phyloP scores from a whole-genome alignment of 2,888 invertebrate species.

The Aspidapion aeneum region DNA sequence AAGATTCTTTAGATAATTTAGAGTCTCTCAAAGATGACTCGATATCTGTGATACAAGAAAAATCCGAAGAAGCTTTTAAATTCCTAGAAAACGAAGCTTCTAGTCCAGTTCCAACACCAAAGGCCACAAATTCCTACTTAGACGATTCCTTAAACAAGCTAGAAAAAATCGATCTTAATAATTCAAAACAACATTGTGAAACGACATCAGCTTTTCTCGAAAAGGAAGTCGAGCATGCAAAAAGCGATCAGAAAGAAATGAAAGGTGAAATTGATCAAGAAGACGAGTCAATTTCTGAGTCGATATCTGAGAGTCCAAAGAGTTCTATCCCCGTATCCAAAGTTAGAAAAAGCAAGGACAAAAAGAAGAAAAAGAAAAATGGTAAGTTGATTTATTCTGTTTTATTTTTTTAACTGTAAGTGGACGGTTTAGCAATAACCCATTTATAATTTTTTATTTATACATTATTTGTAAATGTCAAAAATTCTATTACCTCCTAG shows the following conservation, averaged over 20 bases:
- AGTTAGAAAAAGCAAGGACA: slow-evolving; percentile 36
- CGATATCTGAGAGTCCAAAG: slow-evolving; percentile 27
- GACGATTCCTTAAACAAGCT: not conserved
- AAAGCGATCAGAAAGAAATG: slow-evolving; percentile 1
- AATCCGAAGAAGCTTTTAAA: slow-evolving; percentile 46
- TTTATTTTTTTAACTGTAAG: too few species aligned
- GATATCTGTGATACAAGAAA: slow-evolving; percentile 40
- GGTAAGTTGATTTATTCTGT: slow-evolving; percentile 8
- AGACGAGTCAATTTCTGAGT: slow-evolving; percentile 22
- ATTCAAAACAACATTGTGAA: slow-evolving; percentile 7
- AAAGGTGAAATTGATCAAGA: slow-evolving; percentile 3
- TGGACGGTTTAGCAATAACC: too few species aligned
- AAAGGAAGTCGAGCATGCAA: slow-evolving; percentile 27
- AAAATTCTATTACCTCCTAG: too few species aligned
- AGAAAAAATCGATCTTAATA: slow-evolving; percentile 1
- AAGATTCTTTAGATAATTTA: slow-evolving; percentile 45
- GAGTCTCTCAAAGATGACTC: slow-evolving; percentile 44
- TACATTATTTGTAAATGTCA: too few species aligned
- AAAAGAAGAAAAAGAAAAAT: slow-evolving; percentile 26
- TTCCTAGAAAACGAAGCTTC: slow-evolving; percentile 46
- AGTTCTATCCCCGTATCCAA: slow-evolving; percentile 43
- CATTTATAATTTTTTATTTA: too few species aligned
- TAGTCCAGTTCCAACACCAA: slow-evolving; percentile 26
- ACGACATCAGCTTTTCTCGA: slow-evolving; percentile 27
- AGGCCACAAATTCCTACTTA: too few species aligned